These are phyloP conservation scores for Syritta pipiens DNA, from an alignment of 2,888 invertebrate genomes.

Conservation along the genomic window DNA sequence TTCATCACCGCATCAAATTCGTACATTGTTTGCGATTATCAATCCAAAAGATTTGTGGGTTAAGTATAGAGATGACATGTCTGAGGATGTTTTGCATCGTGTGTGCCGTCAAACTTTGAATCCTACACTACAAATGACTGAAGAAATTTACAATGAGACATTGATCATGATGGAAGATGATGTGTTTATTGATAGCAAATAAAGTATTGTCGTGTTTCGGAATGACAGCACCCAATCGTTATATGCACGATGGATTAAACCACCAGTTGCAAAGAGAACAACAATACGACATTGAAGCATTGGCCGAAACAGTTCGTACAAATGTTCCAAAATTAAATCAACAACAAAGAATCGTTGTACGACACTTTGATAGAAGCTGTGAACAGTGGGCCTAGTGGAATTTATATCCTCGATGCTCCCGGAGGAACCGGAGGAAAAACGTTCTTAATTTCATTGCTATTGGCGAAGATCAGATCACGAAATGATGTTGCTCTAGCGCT, in stretches of 20 bases:
- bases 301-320: slow-evolving; percentile 30
- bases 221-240: slow-evolving; percentile 43
- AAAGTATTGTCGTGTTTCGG: slow-evolving; percentile 37
- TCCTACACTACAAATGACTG: background rate
- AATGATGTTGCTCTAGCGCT: slow-evolving; percentile 71
- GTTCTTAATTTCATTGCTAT: slow-evolving; percentile 31
- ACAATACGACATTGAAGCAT: slow-evolving; percentile 33
- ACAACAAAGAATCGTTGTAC: slow-evolving; percentile 52
- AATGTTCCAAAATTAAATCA: slow-evolving; percentile 36
- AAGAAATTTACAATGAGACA: background rate
- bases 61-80: slow-evolving; percentile 16
- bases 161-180: background rate
- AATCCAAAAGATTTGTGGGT: slow-evolving; percentile 5
- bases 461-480: slow-evolving; percentile 58
- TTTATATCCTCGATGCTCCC: slow-evolving; percentile 59
- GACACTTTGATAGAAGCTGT: slow-evolving; percentile 70
- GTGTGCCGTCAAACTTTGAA: slow-evolving; percentile 4
- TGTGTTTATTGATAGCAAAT: background rate
- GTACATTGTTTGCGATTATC: slow-evolving; percentile 9
- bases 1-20: slow-evolving; percentile 19
- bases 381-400: slow-evolving; percentile 63
- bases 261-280: slow-evolving; percentile 40
- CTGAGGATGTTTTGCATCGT: slow-evolving; percentile 10
- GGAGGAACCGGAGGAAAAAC: slow-evolving; percentile 45
- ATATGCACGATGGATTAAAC: slow-evolving; percentile 22